Base-by-base conservation (phyloP, 2,797 vertebrate genomes). In the Anguilla obscura region DNA sequence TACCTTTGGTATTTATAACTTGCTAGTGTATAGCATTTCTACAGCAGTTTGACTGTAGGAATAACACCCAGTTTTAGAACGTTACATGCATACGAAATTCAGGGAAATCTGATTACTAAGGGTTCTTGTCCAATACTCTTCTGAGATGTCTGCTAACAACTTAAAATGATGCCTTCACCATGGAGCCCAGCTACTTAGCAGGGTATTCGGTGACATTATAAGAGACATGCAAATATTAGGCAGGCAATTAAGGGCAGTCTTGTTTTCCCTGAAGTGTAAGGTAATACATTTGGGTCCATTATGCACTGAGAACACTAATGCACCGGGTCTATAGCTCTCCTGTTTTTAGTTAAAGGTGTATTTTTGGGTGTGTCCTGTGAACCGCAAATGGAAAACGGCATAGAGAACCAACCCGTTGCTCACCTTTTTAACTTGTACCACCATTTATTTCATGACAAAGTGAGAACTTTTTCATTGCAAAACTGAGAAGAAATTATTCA, bases 181-280 rank as follows among this genome's bases (percentile, higher is more conserved):
- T 82, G 90, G 92, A 58, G 91, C 93, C 93, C 90, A 89, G 93
- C 94, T 95, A 95, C 95, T 95, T 92, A 95, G 93, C 86, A 45
- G 87, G 93, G 95, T 96, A 94, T 95, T 96, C 94, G 90, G 93
- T 96, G 94, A 95, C 95, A 95, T 88, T 88, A 89, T 93, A 93
- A 94, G 94, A 93, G 94, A 94, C 94, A 95, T 95, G 95, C 95
- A 96, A 96, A 96, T 96, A 96, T 96, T 95, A 94, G 94, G 93
- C 87, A 93, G 95, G 95, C 94, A 95, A 94, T 95, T 95, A 96
- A 94, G 92, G 93, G 91, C 93, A 92, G 93, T 93, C 89, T 90
- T 94, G 94, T 95, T 95, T 93, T 92, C 91, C 94, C 95, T 89
- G 89, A 93, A 95, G 95, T 94, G 95, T 93, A 93, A 93, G 93